Evolutionary conservation across 35 echinoderm and acorn worm genomes (phyloP).

Genomic region (Diadema setosum): DNA sequence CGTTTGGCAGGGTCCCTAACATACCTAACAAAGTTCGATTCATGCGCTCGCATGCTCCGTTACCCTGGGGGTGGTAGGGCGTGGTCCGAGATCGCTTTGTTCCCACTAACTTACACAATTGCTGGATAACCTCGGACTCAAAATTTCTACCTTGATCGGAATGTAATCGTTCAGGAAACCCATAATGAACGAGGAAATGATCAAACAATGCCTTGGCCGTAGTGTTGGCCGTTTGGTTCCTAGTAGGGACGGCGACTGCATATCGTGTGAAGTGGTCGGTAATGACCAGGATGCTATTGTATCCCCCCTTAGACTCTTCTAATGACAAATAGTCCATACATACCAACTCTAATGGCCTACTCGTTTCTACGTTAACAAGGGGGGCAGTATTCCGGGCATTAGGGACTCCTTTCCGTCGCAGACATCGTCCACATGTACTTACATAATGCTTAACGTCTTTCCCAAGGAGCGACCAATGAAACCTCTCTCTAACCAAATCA

Average conservation of each 20-base stretch:
- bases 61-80: constrained; percentile 70
- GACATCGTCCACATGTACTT: constrained; percentile 9
- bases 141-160: constrained; percentile 51
- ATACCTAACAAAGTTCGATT: constrained; percentile 69
- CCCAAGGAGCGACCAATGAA: constrained; percentile 28
- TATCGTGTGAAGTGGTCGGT: too few relatives aligned
- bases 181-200: constrained; percentile 35
- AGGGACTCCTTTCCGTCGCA: not conserved
- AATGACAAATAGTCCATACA: too few relatives aligned
- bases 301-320: too few relatives aligned
- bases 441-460: not conserved
- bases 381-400: not conserved
- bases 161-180: constrained; percentile 30
- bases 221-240: too few relatives aligned
- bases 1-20: constrained; percentile 37
- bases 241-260: too few relatives aligned
- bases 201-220: too few relatives aligned
- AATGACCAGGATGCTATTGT: too few relatives aligned
- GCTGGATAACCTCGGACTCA: constrained; percentile 17
- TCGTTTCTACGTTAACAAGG: too few relatives aligned
- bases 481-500: too few relatives aligned
- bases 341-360: too few relatives aligned
- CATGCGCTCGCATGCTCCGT: constrained; percentile 45
- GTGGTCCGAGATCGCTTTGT: constrained; percentile 42
- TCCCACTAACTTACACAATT: constrained; percentile 17